These are phyloP conservation scores for Lophura swinhoii DNA, from an alignment of 2,797 vertebrate genomes.

Conservation along the genomic window DNA sequence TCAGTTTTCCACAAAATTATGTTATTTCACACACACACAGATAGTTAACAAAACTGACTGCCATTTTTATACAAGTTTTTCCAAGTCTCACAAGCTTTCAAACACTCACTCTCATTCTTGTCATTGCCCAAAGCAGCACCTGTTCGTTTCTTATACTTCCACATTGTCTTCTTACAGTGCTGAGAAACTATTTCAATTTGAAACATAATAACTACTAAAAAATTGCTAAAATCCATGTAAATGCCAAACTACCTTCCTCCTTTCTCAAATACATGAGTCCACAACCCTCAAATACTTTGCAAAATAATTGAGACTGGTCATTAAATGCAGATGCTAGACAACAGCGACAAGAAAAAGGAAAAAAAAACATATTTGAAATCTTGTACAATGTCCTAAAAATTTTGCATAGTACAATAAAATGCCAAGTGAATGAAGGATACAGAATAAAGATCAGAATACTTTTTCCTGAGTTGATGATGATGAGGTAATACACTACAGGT, in stretches of 20 bases:
- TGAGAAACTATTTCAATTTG: slow-evolving; percentile 41
- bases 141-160: slow-evolving; percentile 51
- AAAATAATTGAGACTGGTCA: slow-evolving; percentile 25
- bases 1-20: slow-evolving; percentile 58
- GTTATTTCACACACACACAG: slow-evolving; percentile 66
- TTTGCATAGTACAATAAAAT: slow-evolving; percentile 39
- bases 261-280: slow-evolving; percentile 7
- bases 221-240: slow-evolving; percentile 25
- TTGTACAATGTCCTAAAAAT: slow-evolving; percentile 31
- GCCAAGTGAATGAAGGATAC: slow-evolving; percentile 16
- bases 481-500: slow-evolving; percentile 7
- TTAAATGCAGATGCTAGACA: slow-evolving; percentile 14
- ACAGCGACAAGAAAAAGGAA: not conserved
- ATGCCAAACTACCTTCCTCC: not conserved
- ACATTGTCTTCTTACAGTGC: not conserved
- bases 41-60: slow-evolving; percentile 66
- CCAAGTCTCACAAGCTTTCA: slow-evolving; percentile 67
- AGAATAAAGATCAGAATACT: slow-evolving; percentile 29
- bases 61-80: slow-evolving; percentile 66
- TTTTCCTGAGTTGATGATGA: slow-evolving; percentile 31
- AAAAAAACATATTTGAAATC: not conserved
- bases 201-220: not conserved
- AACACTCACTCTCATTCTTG: slow-evolving; percentile 68
- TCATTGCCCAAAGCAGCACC: slow-evolving; percentile 69
- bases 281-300: slow-evolving; percentile 7